These are phyloP conservation scores for Lepidocolaptes lacrymiger DNA, from an alignment of 2,797 vertebrate species.

Conservation along the genomic window DNA sequence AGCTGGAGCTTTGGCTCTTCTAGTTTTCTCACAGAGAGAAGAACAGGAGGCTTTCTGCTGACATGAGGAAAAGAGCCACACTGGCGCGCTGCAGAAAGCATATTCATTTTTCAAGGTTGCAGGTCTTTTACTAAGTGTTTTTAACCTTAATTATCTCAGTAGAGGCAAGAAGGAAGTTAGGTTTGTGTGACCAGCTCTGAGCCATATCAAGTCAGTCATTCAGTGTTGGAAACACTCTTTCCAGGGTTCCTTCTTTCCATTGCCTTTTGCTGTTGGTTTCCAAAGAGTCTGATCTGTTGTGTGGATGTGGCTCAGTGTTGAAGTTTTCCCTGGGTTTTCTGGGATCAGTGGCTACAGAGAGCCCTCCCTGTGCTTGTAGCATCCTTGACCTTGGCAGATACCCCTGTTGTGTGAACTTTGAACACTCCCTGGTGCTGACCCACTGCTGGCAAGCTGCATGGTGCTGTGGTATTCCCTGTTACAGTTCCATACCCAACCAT, in stretches of 20 bases:
- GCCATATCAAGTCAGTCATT: neutral
- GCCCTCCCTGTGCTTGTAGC: neutral
- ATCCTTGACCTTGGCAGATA: neutral
- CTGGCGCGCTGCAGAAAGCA: fast-evolving
- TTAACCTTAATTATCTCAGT: neutral
- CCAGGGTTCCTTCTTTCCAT: neutral
- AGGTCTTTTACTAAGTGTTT: neutral
- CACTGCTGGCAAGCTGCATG: neutral
- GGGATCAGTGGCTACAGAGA: neutral
- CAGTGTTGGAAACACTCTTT: neutral
- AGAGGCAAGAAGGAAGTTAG: neutral
- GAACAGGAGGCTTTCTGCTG: neutral
- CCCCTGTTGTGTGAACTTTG: neutral
- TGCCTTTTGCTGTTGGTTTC: neutral
- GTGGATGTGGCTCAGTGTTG: neutral
- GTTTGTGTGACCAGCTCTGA: neutral
- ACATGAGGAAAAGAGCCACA: neutral
- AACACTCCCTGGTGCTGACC: neutral
- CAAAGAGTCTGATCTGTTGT: neutral
- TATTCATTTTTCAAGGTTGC: neutral
- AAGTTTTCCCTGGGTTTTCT: neutral
- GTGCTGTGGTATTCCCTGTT: neutral
- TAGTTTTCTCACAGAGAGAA: neutral
- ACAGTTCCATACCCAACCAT: neutral
- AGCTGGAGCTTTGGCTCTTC: neutral